A percentile compares a stretch with the other conserved stretches of the same genome.
These are phyloP conservation scores for Gallinago stenura DNA, from an alignment of 2,797 vertebrate genomes.

Conservation along the genomic window DNA sequence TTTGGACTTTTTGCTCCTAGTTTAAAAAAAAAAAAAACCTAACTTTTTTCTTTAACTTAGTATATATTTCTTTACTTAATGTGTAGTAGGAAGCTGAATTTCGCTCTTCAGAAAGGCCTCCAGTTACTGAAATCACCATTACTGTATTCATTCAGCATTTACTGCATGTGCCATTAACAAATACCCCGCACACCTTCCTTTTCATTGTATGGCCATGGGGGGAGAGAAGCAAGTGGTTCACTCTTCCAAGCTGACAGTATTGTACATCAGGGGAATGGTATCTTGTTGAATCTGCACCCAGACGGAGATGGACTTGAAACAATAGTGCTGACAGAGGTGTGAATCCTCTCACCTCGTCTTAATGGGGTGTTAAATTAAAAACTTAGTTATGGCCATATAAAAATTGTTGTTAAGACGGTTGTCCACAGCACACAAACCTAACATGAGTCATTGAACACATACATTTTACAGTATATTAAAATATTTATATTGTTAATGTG, in stretches of 20 bases:
- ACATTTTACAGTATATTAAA: constrained; percentile 63
- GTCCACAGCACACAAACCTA: constrained; percentile 43
- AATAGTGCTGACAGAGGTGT: constrained; percentile 23
- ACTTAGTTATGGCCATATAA: constrained; percentile 54
- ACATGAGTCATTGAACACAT: constrained; percentile 41
- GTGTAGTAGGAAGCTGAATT: neutral
- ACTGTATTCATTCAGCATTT: neutral
- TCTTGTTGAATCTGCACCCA: constrained; percentile 25
- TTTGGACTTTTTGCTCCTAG: neutral
- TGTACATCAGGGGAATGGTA: neutral
- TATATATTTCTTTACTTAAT: neutral
- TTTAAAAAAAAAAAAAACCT: neutral
- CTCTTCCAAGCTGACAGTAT: neutral
- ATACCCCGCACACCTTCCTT: neutral
- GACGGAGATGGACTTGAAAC: constrained; percentile 36
- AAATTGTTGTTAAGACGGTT: constrained; percentile 38
- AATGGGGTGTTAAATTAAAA: constrained; percentile 72
- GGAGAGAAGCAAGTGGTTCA: neutral
- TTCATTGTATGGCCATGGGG: neutral
- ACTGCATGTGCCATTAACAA: neutral
- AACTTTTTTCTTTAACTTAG: neutral
- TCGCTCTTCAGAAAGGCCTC: neutral
- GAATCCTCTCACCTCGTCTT: constrained; percentile 25
- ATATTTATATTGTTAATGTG: constrained; percentile 68
- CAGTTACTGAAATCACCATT: neutral